phyloP scores from a whole-genome alignment of 2,888 invertebrate species.

The Cerastis leucographa region DNA sequence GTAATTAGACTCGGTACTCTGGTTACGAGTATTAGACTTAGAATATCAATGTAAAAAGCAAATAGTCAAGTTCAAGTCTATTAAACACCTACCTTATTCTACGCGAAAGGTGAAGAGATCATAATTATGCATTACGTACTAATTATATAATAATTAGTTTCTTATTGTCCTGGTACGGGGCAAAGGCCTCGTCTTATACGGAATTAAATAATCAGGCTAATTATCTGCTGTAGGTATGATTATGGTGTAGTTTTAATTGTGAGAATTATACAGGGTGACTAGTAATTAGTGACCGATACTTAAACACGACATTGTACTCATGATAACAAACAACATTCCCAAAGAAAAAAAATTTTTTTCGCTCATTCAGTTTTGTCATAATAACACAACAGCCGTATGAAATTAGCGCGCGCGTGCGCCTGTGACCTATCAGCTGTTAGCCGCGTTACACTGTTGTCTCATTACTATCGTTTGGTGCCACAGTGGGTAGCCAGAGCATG shows the following conservation, averaged over 20 bases:
- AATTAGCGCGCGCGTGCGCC: too few species aligned
- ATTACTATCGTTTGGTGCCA: too few species aligned
- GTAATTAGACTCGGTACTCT: too few species aligned
- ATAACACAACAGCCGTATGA: too few species aligned
- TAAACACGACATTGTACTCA: too few species aligned
- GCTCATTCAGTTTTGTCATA: too few species aligned
- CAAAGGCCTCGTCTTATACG: neutral
- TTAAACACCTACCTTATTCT: neutral
- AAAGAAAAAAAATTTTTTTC: too few species aligned
- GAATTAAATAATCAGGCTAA: slow-evolving; percentile 1
- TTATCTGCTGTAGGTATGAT: neutral
- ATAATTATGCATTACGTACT: neutral
- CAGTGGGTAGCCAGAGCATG: too few species aligned
- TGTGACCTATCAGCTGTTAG: too few species aligned
- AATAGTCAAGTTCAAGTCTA: neutral
- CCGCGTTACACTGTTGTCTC: too few species aligned
- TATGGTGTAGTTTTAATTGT: neutral
- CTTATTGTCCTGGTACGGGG: neutral
- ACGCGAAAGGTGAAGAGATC: neutral
- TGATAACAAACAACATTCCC: too few species aligned
- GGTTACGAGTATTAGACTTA: neutral
- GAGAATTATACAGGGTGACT: neutral
- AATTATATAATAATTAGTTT: neutral
- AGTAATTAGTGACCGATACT: too few species aligned
- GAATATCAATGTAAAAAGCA: neutral